Evolutionary conservation across 1,140 invertebrate species (phyloP).

Genomic region (Lasaia peninsularis): DNA sequence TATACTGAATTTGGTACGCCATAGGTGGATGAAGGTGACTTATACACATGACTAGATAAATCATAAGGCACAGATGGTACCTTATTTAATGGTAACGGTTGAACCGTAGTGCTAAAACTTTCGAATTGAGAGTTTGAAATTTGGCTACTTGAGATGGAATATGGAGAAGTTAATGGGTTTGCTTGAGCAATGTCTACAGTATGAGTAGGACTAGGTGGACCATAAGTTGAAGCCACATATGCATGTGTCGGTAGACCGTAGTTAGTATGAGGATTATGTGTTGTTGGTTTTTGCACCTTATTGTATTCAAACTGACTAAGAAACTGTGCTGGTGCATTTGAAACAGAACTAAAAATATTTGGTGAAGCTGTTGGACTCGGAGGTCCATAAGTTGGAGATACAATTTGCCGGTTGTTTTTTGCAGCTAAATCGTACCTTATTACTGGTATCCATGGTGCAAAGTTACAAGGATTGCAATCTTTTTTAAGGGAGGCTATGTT

Average conservation of each 20-base stretch:
- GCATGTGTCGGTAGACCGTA: conserved; percentile 51
- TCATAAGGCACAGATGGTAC: conserved; percentile 31
- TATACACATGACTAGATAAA: conserved; percentile 31
- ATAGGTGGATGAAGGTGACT: conserved; percentile 30
- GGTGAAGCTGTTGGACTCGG: conserved; percentile 48
- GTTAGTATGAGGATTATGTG: conserved; percentile 37
- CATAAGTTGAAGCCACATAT: conserved; percentile 48
- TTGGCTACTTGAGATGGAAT: conserved; percentile 32
- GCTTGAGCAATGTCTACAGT: conserved; percentile 34
- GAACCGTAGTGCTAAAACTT: conserved; percentile 16
- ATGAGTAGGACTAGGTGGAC: conserved; percentile 59
- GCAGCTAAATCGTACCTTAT: conserved; percentile 64
- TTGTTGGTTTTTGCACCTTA: conserved; percentile 34
- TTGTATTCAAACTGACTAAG: conserved; percentile 36
- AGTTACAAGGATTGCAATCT: conserved; percentile 85
- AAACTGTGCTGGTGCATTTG: conserved; percentile 37
- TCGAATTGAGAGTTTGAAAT: conserved; percentile 31
- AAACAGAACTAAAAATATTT: conserved; percentile 30
- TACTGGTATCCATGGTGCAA: conserved; percentile 87
- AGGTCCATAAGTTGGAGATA: conserved; percentile 52
- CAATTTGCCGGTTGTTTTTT: conserved; percentile 41
- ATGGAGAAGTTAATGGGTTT: conserved; percentile 32
- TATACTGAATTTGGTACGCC: conserved; percentile 33
- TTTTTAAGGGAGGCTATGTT: conserved; percentile 60
- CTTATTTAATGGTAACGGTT: conserved; percentile 7